Evolutionary conservation across 2,797 vertebrate species (phyloP), one percentile per base, ranked within the genome.

Genomic region (Galaxias olidus): DNA sequence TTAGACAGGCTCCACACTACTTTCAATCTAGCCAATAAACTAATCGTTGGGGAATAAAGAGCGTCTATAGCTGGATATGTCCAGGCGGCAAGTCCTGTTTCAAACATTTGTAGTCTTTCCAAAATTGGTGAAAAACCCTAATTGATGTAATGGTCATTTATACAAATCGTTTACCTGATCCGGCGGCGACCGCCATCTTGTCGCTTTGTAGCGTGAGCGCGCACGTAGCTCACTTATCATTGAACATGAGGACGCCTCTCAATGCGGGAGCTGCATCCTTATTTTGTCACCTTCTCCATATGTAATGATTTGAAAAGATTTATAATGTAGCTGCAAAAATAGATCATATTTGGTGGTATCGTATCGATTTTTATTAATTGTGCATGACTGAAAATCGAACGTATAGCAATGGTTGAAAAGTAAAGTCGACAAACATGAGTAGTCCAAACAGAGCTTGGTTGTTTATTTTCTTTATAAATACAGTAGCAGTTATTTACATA

Each of bases 141-240:
- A 8, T 50, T 76, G n/a, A 70, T 18, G 19, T 12, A 14, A 17
- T 63, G 15, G 42, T 62, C 20, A 70, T 77, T 70, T 69, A 71
- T 79, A 77, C 68, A 62, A 59, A 56, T 68, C 61, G 66, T 86
- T 92, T 89, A 93, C 91, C 91, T 90, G 90, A 92, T 91, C 90
- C 89, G 90, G 89, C 90, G 91, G 90, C 85, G 86, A 89, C 89
- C 91, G 91, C 91, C 91, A 93, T 93, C 88, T 92, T 92, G 89
- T 90, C 87, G 89, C 84, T 90, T 63, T 82, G 69, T 71, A 77
- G 73, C 85, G 87, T 77, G 83, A 63, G 70, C 88, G 91, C 83
- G 88, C 88, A 86, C 87, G 90, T 60, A 51, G 67, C n/a, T 69
- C 71, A 68, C 70, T 14, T 47, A 53, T 61, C 13, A 47, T 49